A percentile compares a stretch with the other conserved stretches of the same genome.
These are phyloP conservation scores for Thaumetopoea pityocampa DNA, from an alignment of 1,140 invertebrate species.

Conservation along the genomic window DNA sequence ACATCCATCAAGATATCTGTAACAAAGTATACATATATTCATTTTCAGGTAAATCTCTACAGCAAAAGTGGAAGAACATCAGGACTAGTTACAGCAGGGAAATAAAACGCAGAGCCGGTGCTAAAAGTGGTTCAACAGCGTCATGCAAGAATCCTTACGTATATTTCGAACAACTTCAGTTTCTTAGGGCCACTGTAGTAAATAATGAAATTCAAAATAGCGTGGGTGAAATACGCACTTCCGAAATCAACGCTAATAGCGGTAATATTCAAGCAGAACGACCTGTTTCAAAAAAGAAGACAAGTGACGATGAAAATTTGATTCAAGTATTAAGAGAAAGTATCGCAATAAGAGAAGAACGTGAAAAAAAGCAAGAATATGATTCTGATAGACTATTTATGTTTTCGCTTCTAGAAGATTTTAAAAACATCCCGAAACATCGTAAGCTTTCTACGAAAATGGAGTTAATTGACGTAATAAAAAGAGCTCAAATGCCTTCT, in stretches of 20 bases:
- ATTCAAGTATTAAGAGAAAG: slow-evolving; percentile 10
- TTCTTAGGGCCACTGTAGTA: neutral
- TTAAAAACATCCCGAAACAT: slow-evolving; percentile 18
- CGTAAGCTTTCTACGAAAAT: slow-evolving; percentile 20
- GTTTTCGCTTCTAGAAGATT: slow-evolving; percentile 18
- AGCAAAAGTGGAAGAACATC: neutral
- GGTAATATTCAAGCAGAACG: slow-evolving; percentile 17
- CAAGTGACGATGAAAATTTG: slow-evolving; percentile 10
- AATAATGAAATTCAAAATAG: slow-evolving; percentile 7
- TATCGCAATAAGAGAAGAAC: slow-evolving; percentile 11
- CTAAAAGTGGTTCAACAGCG: neutral
- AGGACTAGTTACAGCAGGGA: neutral
- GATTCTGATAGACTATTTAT: slow-evolving; percentile 18
- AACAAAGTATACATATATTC: slow-evolving; percentile 9
- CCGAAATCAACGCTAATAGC: slow-evolving; percentile 15
- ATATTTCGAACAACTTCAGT: neutral
- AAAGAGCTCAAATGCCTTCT: slow-evolving; percentile 9
- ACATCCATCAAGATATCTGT: slow-evolving; percentile 19
- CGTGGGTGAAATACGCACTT: slow-evolving; percentile 11
- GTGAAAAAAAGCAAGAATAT: slow-evolving; percentile 9
- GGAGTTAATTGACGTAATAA: slow-evolving; percentile 16
- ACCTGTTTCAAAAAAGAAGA: slow-evolving; percentile 14
- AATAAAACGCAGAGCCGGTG: neutral
- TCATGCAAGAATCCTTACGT: neutral
- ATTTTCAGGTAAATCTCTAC: neutral